phyloP scores from a whole-genome alignment of 1,140 invertebrate genomes.

The Cyclina sinensis region DNA sequence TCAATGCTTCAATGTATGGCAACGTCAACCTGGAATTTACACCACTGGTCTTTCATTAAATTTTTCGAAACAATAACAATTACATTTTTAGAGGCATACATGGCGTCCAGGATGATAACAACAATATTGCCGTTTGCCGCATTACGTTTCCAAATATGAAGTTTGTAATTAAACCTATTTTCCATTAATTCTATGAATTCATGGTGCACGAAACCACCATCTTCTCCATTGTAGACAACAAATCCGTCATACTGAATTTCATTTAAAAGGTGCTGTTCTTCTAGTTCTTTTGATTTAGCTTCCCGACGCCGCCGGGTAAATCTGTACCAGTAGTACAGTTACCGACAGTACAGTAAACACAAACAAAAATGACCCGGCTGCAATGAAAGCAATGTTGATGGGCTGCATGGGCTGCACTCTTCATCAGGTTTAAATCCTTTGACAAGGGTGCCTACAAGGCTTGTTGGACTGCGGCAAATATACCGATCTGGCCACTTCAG shows the following conservation, averaged over 20 bases:
- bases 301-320: background rate
- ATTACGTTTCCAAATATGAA: constrained; percentile 37
- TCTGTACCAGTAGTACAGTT: constrained; percentile 13
- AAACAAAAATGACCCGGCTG: background rate
- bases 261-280: background rate
- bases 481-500: constrained; percentile 8
- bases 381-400: background rate
- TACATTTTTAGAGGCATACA: background rate
- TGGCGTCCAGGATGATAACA: constrained; percentile 8
- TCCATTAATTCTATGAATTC: background rate
- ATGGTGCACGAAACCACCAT: background rate
- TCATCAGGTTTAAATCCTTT: background rate
- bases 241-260: constrained; percentile 2
- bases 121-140: background rate
- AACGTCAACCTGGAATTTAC: constrained; percentile 48
- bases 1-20: background rate
- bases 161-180: background rate
- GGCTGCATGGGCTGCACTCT: background rate
- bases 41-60: constrained; percentile 28
- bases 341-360: background rate
- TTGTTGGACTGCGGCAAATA: background rate
- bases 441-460: background rate
- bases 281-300: background rate
- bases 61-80: constrained; percentile 29
- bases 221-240: background rate